Conservation (phyloP, 2,797 vertebrate genomes). For the Coregonus suidteri region DNA sequence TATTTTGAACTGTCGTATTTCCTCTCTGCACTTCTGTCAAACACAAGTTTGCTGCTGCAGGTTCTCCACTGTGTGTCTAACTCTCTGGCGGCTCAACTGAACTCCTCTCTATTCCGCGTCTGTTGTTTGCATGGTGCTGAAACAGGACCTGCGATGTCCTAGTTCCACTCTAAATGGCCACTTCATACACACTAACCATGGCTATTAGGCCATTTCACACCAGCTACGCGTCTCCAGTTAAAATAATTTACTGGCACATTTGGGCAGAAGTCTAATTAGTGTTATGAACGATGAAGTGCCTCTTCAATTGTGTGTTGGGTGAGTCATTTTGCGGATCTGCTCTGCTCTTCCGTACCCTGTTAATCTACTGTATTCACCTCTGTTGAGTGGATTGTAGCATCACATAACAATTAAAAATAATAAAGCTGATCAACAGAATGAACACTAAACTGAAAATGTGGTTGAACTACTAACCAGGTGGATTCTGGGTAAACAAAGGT, state of each 20-base stretch:
- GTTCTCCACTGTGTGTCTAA: background rate
- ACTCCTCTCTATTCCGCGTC: background rate
- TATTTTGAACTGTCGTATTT: background rate
- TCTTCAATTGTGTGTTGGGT: background rate
- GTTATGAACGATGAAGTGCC: background rate
- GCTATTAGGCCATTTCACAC: background rate
- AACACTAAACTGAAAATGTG: background rate
- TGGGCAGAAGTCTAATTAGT: background rate
- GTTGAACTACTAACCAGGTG: too few species aligned
- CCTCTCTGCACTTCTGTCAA: background rate
- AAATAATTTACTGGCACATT: background rate
- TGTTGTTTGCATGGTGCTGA: background rate
- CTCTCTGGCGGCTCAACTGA: background rate
- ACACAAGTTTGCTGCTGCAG: background rate
- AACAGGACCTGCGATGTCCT: background rate
- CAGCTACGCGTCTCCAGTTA: background rate
- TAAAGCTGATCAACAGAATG: background rate
- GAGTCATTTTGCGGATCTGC: background rate
- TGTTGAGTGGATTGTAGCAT: background rate
- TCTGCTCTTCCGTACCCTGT: background rate
- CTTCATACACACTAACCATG: background rate
- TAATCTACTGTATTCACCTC: background rate
- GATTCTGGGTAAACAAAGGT: too few species aligned
- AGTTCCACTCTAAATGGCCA: background rate
- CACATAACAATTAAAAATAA: background rate